Evolutionary conservation across 2,888 invertebrate genomes (phyloP), one percentile per base, ranked within the genome.

Genomic region (Shargacucullia verbasci): DNA sequence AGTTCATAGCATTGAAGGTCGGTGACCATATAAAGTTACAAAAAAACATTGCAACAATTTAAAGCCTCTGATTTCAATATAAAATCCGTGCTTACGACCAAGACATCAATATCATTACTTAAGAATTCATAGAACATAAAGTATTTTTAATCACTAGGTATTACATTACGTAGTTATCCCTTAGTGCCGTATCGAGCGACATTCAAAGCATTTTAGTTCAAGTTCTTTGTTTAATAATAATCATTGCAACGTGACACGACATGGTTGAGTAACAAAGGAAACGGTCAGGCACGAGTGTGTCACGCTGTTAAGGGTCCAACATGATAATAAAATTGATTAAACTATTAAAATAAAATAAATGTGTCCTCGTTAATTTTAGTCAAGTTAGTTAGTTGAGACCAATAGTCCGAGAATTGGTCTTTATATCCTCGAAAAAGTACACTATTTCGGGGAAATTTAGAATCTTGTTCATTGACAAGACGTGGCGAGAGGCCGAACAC

Each of bases 241-340:
- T 76, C 64, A 81, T 76, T 70, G 76, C 71, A 38, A 35, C 50
- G 59, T 45, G 70, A 33, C 80, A 81, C 79, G 80, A 45, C 63
- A 76, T 47, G 49, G 50, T 61, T 56, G 39, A 47, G 55, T 55
- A 58, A 63, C 69, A 63, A 70, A 67, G 57, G 44, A 59, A 70
- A 60, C 38, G 37, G 53, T 43, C 67, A 71, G 47, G 56, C 25
- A 15, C 25, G 49, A 15, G 8, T 43, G 13, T 15, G 33, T 12
- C 11, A 35, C 11, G 5, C 10, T 4, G 11, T 12, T 11, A 9
- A 0, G 15, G 53, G 69, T 69, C 44, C 47, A n/a, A 11, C n/a
- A 33, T 33, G 33, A 4, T 11, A 9, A 27, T 7, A 27, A 27
- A 27, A 9, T 29, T 29, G 29, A 2, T 20, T n/a, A n/a, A n/a